Evolutionary conservation across 1,140 invertebrate species (phyloP).

Genomic region (Limonius californicus): DNA sequence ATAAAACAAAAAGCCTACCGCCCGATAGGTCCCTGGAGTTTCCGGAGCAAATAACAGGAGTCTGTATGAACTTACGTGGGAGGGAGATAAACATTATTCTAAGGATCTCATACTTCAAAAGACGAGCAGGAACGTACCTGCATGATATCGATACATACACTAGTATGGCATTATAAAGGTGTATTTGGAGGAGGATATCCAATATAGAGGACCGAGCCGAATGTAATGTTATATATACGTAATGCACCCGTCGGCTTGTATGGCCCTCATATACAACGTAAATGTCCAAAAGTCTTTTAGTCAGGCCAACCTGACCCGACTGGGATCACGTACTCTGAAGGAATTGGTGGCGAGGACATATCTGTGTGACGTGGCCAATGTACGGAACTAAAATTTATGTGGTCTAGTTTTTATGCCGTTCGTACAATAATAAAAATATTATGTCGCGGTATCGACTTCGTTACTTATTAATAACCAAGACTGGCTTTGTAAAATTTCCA

Average conservation of each 20-base stretch:
- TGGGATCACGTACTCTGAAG: constrained; percentile 29
- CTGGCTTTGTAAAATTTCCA: not conserved
- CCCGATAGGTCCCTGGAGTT: constrained; percentile 28
- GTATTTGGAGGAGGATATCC: constrained; percentile 19
- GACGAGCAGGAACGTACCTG: constrained; percentile 13
- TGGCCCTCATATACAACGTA: constrained; percentile 29
- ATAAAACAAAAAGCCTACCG: constrained; percentile 24
- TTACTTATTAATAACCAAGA: constrained; percentile 4
- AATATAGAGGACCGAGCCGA: constrained; percentile 28
- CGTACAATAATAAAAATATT: constrained; percentile 28
- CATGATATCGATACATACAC: constrained; percentile 19
- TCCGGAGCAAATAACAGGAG: constrained; percentile 23
- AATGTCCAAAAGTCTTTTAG: constrained; percentile 32
- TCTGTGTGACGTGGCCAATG: constrained; percentile 31
- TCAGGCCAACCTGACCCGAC: constrained; percentile 24
- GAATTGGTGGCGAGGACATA: constrained; percentile 30
- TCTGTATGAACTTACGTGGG: constrained; percentile 7
- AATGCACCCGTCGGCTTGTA: constrained; percentile 28
- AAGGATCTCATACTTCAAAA: constrained; percentile 1
- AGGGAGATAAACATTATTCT: constrained; percentile 5
- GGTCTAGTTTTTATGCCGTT: constrained; percentile 25
- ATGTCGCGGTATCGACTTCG: not conserved
- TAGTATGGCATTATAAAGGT: constrained; percentile 10
- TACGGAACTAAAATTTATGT: constrained; percentile 31
- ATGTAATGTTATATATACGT: constrained; percentile 33